Conservation (phyloP, 92 coral and sea anemone species). For the Nematostella vectensis region DNA sequence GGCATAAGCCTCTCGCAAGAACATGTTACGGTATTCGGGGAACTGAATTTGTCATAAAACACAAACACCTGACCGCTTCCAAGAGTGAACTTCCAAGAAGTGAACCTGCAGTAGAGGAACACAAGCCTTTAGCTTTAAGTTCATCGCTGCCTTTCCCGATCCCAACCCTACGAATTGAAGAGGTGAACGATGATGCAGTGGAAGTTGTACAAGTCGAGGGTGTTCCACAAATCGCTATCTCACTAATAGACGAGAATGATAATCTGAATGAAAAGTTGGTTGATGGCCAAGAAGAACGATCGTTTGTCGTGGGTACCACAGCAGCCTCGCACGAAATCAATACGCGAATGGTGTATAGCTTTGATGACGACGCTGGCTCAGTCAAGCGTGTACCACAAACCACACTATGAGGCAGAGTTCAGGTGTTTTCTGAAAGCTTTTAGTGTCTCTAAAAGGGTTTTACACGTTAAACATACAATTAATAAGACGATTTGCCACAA, state of each 20-base stretch:
- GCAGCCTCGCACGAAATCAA: slow-evolving; percentile 26
- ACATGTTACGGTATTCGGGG: no score
- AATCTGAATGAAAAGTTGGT: slow-evolving; percentile 9
- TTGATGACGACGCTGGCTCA: slow-evolving; percentile 50
- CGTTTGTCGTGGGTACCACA: slow-evolving; percentile 23
- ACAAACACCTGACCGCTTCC: neutral
- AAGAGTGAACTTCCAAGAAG: neutral
- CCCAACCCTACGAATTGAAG: slow-evolving; percentile 49
- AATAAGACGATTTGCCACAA: no score
- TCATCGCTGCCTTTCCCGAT: slow-evolving; percentile 19
- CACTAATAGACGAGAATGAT: slow-evolving; percentile 51
- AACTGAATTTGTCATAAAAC: neutral
- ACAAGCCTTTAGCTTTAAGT: neutral
- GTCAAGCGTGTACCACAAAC: slow-evolving; percentile 67
- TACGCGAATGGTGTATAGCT: slow-evolving; percentile 38
- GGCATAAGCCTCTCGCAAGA: no score
- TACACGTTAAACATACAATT: no score
- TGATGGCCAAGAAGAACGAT: slow-evolving; percentile 13
- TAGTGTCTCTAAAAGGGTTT: no score
- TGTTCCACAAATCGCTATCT: slow-evolving; percentile 49
- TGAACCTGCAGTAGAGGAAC: neutral
- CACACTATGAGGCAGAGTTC: neutral
- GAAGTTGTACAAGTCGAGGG: slow-evolving; percentile 5
- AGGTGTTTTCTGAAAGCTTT: no score
- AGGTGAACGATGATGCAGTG: slow-evolving; percentile 9